phyloP scores from a whole-genome alignment of 2,888 invertebrate species.

The Lacanobia oleracea region DNA sequence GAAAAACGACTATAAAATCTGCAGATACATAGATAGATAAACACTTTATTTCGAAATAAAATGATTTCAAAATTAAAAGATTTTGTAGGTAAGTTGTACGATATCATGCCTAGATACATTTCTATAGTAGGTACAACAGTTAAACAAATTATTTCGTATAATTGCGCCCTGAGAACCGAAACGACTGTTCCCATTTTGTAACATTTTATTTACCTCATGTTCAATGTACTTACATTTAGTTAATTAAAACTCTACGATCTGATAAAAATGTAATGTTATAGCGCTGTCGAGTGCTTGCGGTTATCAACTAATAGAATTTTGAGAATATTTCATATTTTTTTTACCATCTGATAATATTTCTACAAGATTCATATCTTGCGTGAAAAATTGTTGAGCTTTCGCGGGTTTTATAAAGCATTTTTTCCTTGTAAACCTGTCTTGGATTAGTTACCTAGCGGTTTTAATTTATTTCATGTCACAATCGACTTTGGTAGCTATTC shows the following conservation, averaged over 20 bases:
- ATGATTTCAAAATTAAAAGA: not conserved
- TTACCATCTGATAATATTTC: slow-evolving; percentile 55
- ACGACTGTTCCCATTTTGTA: slow-evolving; percentile 47
- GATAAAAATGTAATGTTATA: slow-evolving; percentile 60
- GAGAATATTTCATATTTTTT: slow-evolving; percentile 58
- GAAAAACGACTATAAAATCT: too few species aligned
- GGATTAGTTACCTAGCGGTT: slow-evolving; percentile 1
- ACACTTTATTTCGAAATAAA: not conserved
- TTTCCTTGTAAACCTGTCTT: not conserved
- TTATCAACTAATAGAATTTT: slow-evolving; percentile 49
- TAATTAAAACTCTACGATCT: slow-evolving; percentile 64
- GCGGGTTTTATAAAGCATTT: slow-evolving; percentile 1
- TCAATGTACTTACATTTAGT: slow-evolving; percentile 48
- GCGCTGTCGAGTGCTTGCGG: slow-evolving; percentile 59
- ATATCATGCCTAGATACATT: slow-evolving; percentile 40
- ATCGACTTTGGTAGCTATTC: not conserved
- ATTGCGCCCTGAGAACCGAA: slow-evolving; percentile 54
- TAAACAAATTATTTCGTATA: slow-evolving; percentile 42
- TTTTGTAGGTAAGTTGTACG: not conserved
- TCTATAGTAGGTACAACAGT: slow-evolving; percentile 35
- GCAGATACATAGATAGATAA: too few species aligned
- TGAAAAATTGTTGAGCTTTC: slow-evolving; percentile 42
- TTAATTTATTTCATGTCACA: not conserved
- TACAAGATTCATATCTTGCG: slow-evolving; percentile 51
- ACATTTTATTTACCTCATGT: slow-evolving; percentile 33